Percentiles rank a stretch among this genome's conserved stretches.
These are phyloP conservation scores for Thymelicus sylvestris DNA, from an alignment of 2,888 invertebrate species.

Conservation along the genomic window DNA sequence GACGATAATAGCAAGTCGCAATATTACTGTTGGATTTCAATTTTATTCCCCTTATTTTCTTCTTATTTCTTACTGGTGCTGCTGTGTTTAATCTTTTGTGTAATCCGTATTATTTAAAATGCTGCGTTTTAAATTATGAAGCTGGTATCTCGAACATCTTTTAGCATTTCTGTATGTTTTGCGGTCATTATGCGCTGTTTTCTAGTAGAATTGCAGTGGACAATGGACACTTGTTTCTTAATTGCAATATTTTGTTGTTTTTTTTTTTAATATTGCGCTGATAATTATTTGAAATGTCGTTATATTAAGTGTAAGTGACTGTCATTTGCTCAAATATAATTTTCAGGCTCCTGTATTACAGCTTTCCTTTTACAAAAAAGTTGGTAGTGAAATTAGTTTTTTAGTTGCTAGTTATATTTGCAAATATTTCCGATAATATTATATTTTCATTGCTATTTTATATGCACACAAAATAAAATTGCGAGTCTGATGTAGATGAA, in stretches of 20 bases:
- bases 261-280: not conserved
- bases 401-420: too few relatives aligned
- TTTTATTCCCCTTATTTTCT: conserved; percentile 42
- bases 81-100: conserved; percentile 42
- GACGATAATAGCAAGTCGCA: conserved; percentile 56
- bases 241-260: conserved; percentile 4
- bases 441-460: too few relatives aligned
- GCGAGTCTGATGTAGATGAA: too few relatives aligned
- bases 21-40: conserved; percentile 47
- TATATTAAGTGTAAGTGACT: too few relatives aligned
- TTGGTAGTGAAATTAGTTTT: too few relatives aligned
- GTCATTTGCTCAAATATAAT: too few relatives aligned
- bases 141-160: conserved; percentile 27
- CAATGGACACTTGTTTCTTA: conserved; percentile 10
- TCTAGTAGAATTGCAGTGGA: conserved; percentile 15
- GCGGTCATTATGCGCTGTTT: conserved; percentile 27
- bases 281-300: too few relatives aligned
- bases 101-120: conserved; percentile 38
- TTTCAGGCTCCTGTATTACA: too few relatives aligned
- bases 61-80: conserved; percentile 40
- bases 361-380: too few relatives aligned
- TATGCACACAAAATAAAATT: too few relatives aligned
- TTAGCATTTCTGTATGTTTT: conserved; percentile 28
- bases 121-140: conserved; percentile 31
- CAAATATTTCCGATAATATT: too few relatives aligned